These are phyloP conservation scores for Cygnus buccinator DNA, from an alignment of 2,113 vertebrate genomes.

Conservation along the genomic window DNA sequence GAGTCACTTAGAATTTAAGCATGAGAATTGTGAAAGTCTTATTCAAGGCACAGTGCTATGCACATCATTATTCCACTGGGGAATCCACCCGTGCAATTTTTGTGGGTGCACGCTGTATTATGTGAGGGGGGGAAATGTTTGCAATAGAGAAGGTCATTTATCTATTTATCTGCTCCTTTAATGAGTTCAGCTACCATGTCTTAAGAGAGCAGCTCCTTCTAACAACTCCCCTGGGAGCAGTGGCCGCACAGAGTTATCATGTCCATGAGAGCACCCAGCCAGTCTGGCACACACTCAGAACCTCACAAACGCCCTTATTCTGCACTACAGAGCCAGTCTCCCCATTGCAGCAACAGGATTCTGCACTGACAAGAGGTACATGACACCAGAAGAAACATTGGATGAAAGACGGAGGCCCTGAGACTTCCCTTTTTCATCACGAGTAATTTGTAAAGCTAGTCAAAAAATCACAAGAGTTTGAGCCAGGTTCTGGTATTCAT, in stretches of 20 bases:
- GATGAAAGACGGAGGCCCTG: neutral
- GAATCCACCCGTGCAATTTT: neutral
- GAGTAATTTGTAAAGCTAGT: constrained; percentile 14
- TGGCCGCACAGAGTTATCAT: neutral
- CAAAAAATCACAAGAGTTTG: constrained; percentile 6
- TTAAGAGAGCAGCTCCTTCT: constrained; percentile 16
- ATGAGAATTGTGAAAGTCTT: neutral
- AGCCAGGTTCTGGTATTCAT: neutral
- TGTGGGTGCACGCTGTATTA: neutral
- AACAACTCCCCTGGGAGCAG: neutral
- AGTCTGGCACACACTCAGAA: neutral
- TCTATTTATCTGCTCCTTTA: neutral
- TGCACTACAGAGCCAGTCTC: neutral
- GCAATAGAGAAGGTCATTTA: neutral
- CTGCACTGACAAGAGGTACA: neutral
- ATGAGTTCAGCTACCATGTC: neutral
- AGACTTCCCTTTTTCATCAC: neutral
- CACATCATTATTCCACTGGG: neutral
- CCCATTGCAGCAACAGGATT: neutral
- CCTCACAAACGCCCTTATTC: neutral
- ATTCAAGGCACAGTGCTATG: neutral
- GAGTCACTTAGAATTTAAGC: neutral
- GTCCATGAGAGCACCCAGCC: neutral
- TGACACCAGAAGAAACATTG: rapidly evolving
- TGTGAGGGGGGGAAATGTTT: rapidly evolving